These are phyloP conservation scores for Alca torda DNA, from an alignment of 2,797 vertebrate species.

Conservation along the genomic window DNA sequence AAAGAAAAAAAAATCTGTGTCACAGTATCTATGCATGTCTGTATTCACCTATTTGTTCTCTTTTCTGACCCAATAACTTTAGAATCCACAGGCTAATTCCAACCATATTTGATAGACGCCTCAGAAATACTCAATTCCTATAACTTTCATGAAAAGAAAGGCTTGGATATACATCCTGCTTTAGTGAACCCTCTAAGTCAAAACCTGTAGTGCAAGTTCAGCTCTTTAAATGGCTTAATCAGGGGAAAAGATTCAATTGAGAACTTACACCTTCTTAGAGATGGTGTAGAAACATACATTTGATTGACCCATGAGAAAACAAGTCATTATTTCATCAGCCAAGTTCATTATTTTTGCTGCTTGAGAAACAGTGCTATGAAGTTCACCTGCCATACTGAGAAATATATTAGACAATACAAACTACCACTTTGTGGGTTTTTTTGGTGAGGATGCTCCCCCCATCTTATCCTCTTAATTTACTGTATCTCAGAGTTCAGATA, in stretches of 20 bases:
- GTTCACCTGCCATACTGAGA: background rate
- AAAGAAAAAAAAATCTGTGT: background rate
- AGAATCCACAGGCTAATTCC: background rate
- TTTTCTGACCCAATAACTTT: background rate
- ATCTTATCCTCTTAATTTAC: background rate
- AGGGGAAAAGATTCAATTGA: background rate
- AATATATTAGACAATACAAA: background rate
- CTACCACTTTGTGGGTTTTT: accelerated
- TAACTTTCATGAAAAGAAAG: background rate
- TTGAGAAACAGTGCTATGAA: background rate
- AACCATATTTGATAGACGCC: background rate
- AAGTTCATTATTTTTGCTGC: background rate
- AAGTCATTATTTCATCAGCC: background rate
- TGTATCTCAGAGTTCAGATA: background rate
- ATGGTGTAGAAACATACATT: background rate
- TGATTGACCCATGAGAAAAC: background rate
- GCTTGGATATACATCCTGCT: background rate
- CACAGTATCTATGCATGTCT: background rate
- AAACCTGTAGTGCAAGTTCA: background rate
- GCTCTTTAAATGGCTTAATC: background rate
- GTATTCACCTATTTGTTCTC: background rate
- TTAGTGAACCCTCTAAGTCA: background rate
- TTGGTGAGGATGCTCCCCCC: background rate
- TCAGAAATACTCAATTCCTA: background rate
- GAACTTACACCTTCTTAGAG: background rate